Evolutionary conservation across 2,113 vertebrate species (phyloP).

Genomic region (Aspiorhynchus laticeps): DNA sequence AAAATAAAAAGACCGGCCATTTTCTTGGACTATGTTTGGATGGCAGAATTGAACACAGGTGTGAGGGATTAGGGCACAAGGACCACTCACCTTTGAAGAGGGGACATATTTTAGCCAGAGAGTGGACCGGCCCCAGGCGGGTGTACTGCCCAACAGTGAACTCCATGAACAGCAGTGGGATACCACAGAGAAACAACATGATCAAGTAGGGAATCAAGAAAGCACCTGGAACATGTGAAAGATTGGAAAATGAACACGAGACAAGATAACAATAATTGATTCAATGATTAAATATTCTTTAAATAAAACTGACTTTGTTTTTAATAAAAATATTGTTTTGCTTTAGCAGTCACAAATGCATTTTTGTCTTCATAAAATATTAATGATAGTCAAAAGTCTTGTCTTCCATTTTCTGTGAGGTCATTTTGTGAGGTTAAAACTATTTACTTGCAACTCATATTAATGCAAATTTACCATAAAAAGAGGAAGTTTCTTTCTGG

Average conservation of each 20-base stretch:
- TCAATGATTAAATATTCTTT: not conserved
- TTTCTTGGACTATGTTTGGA: slow-evolving; percentile 50
- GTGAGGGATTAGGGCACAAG: not conserved
- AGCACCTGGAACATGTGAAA: slow-evolving; percentile 55
- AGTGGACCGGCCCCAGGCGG: slow-evolving; percentile 73
- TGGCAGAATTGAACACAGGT: not conserved
- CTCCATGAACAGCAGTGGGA: slow-evolving; percentile 78
- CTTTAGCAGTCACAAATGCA: not conserved
- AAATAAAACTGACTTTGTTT: not conserved
- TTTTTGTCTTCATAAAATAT: not conserved
- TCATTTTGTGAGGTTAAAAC: not conserved
- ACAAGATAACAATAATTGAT: not conserved
- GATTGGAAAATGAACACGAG: not conserved
- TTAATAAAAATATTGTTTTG: not conserved
- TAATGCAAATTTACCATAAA: not conserved
- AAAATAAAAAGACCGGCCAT: slow-evolving; percentile 6
- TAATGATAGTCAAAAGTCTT: not conserved
- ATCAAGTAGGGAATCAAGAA: slow-evolving; percentile 75
- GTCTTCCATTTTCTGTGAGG: not conserved
- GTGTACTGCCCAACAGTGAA: slow-evolving; percentile 76
- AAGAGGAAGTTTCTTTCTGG: not conserved
- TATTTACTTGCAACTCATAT: not conserved
- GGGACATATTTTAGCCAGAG: slow-evolving; percentile 74
- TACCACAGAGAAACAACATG: slow-evolving; percentile 76
- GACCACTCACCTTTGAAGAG: slow-evolving; percentile 77